These are phyloP conservation scores for Panagrolaimus sp. DNA, from an alignment of 1,140 invertebrate species.

Conservation along the genomic window DNA sequence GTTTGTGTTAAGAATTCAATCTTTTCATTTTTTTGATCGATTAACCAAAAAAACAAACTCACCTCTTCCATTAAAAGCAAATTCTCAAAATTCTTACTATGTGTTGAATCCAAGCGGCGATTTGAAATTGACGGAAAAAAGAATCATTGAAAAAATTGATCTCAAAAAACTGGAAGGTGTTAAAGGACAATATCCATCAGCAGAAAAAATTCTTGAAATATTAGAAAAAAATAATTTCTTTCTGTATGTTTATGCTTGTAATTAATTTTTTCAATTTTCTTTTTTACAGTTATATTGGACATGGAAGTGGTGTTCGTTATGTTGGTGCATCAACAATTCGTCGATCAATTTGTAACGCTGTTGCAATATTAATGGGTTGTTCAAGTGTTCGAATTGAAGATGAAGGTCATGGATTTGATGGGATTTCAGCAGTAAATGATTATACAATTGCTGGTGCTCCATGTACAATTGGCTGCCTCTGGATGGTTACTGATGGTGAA, in stretches of 20 bases:
- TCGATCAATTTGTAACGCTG: conserved; percentile 41
- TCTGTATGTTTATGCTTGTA: conserved; percentile 34
- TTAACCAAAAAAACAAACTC: conserved; percentile 17
- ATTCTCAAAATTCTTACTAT: conserved; percentile 45
- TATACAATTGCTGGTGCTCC: conserved; percentile 46
- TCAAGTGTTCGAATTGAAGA: conserved; percentile 42
- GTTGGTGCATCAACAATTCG: conserved; percentile 28
- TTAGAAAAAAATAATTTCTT: conserved; percentile 41
- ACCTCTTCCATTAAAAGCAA: conserved; percentile 41
- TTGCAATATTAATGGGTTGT: conserved; percentile 50
- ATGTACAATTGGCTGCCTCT: conserved; percentile 49
- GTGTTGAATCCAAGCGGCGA: conserved; percentile 51
- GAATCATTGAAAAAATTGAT: conserved; percentile 32
- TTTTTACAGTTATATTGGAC: conserved; percentile 47
- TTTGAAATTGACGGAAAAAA: conserved; percentile 39
- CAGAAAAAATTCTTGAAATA: conserved; percentile 20
- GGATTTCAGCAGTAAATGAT: conserved; percentile 41
- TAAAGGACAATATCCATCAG: conserved; percentile 32
- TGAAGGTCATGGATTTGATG: conserved; percentile 44
- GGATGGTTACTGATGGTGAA: conserved; percentile 54
- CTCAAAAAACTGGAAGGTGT: conserved; percentile 39
- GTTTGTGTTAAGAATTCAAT: conserved; percentile 32
- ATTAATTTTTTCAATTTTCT: conserved; percentile 14
- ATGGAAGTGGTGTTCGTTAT: conserved; percentile 45
- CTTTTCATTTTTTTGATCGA: conserved; percentile 37